Evolutionary conservation across 1,140 invertebrate species (phyloP).

Genomic region (Subanguina moxae): DNA sequence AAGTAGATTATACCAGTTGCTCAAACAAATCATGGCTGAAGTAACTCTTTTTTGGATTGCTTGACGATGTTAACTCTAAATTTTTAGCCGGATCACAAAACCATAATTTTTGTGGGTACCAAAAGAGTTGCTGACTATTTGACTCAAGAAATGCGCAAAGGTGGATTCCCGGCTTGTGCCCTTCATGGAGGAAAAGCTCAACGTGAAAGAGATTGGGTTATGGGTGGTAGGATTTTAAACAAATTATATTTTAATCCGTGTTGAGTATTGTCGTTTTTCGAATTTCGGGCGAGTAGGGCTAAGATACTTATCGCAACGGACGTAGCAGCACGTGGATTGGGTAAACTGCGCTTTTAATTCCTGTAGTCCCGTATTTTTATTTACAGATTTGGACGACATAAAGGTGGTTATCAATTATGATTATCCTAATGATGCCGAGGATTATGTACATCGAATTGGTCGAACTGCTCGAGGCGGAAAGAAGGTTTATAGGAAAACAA

Average conservation of each 20-base stretch:
- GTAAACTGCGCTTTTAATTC: constrained; percentile 12
- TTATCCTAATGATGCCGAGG: constrained; percentile 73
- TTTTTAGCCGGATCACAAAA: constrained; percentile 45
- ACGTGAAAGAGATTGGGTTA: constrained; percentile 63
- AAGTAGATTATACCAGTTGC: constrained; percentile 42
- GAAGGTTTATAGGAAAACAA: no score
- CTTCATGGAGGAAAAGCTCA: constrained; percentile 66
- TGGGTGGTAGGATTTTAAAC: constrained; percentile 42
- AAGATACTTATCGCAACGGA: constrained; percentile 87
- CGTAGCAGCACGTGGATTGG: constrained; percentile 85
- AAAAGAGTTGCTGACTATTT: constrained; percentile 93
- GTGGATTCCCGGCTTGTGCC: constrained; percentile 68
- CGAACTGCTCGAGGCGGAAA: constrained; percentile 84
- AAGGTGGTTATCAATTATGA: constrained; percentile 99
- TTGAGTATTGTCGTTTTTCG: constrained; percentile 3
- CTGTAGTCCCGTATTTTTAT: not conserved
- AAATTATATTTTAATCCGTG: not conserved
- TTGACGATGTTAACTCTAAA: not conserved
- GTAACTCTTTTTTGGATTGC: constrained; percentile 10
- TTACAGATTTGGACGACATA: constrained; percentile 93
- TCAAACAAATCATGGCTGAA: constrained; percentile 27
- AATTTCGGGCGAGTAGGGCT: constrained; percentile 77
- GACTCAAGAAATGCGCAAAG: constrained; percentile 81
- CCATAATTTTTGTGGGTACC: constrained; percentile 90
- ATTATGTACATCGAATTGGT: constrained; percentile 96